Conservation (phyloP, 2,888 invertebrate genomes). For the Sphaerophoria taeniata region DNA sequence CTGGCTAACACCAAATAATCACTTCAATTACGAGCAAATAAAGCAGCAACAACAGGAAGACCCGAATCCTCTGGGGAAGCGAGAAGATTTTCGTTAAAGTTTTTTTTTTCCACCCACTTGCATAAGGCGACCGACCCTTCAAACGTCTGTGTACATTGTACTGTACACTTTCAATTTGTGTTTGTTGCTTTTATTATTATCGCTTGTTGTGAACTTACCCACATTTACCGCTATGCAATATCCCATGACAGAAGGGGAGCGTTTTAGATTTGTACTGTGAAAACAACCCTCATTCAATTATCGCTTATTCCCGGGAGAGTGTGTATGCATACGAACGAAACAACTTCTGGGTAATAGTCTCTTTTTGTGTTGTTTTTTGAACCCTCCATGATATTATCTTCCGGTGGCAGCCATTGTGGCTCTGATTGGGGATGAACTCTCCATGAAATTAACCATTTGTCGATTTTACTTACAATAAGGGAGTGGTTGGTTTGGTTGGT, state of each 20-base stretch:
- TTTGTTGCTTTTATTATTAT: conserved; percentile 68
- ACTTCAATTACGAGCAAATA: conserved; percentile 62
- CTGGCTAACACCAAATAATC: conserved; percentile 69
- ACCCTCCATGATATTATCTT: conserved; percentile 65
- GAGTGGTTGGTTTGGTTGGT: conserved; percentile 40
- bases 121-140: conserved; percentile 59
- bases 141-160: conserved; percentile 55
- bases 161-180: conserved; percentile 73
- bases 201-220: conserved; percentile 72
- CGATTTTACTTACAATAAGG: conserved; percentile 56
- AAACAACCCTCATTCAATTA: conserved; percentile 73
- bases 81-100: conserved; percentile 55
- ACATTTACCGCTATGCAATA: conserved; percentile 55
- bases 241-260: neutral
- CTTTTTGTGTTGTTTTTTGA: conserved; percentile 7
- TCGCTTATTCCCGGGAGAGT: conserved; percentile 70
- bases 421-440: conserved; percentile 73
- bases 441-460: conserved; percentile 73
- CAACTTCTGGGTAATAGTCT: neutral
- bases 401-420: conserved; percentile 71
- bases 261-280: neutral
- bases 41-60: conserved; percentile 19
- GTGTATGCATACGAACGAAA: conserved; percentile 54
- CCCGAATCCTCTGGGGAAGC: neutral
- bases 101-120: conserved; percentile 54